Percentiles rank a stretch among this genome's conserved stretches.
Conservation (phyloP, 1,140 invertebrate species). For the Tetragonula clypearis region DNA sequence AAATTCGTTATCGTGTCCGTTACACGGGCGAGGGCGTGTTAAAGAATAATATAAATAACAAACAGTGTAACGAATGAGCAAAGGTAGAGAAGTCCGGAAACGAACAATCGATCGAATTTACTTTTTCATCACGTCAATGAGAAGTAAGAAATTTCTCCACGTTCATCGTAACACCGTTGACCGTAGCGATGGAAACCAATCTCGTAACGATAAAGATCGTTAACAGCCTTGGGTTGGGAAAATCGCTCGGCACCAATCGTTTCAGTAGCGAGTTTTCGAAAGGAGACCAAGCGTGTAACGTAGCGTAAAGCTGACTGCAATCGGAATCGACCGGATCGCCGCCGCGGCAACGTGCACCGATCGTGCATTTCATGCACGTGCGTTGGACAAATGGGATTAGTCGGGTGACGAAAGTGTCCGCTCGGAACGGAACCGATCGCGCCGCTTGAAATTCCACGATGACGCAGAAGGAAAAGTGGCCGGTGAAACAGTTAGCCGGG, state of each 20-base stretch:
- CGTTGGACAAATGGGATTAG: slow-evolving; percentile 62
- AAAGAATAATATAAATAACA: no score
- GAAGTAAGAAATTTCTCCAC: background rate
- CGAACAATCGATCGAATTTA: no score
- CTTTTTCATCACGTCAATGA: background rate
- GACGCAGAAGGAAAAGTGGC: slow-evolving; percentile 62
- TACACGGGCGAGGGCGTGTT: no score
- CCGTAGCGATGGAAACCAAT: background rate
- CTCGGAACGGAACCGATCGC: slow-evolving; percentile 53
- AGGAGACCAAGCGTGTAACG: background rate
- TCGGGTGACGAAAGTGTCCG: slow-evolving; percentile 62
- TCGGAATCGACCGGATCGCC: slow-evolving; percentile 13
- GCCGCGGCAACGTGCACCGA: slow-evolving; percentile 10
- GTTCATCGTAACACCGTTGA: background rate
- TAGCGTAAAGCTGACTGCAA: background rate
- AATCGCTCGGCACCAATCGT: background rate
- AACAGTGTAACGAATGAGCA: no score
- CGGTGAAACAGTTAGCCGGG: slow-evolving; percentile 41
- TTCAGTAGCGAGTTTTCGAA: background rate
- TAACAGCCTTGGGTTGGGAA: background rate
- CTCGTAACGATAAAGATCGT: background rate
- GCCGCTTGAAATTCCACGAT: slow-evolving; percentile 66
- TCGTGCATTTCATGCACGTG: slow-evolving; percentile 65
- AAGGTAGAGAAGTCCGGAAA: no score
- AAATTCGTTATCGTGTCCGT: no score